Evolutionary conservation across 2,797 vertebrate genomes (phyloP).

Genomic region (Hapalemur alaotrensis): DNA sequence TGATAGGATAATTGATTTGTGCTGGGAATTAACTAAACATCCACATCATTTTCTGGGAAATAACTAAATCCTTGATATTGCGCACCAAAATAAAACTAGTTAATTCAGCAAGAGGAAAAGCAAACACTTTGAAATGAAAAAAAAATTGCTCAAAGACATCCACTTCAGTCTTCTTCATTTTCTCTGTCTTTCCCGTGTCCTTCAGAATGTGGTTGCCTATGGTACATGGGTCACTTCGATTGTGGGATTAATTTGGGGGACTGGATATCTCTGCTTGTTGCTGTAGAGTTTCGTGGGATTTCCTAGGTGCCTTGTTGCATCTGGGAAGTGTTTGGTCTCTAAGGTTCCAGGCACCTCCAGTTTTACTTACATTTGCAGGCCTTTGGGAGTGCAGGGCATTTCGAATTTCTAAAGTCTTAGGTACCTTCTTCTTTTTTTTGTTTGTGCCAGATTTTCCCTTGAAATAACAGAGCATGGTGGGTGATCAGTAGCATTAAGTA

Average conservation of each 20-base stretch:
- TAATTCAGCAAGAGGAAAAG: not conserved
- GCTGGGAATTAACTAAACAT: not conserved
- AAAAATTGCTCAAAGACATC: not conserved
- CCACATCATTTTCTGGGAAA: not conserved
- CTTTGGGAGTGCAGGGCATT: slow-evolving; percentile 18
- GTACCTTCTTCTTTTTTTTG: slow-evolving; percentile 25
- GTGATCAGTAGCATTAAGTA: slow-evolving; percentile 34
- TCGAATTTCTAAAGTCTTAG: slow-evolving; percentile 40
- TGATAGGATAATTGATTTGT: not conserved
- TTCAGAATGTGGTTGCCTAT: not conserved
- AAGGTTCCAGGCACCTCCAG: not conserved
- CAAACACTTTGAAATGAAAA: not conserved
- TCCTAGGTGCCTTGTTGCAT: slow-evolving; percentile 5
- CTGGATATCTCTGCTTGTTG: not conserved
- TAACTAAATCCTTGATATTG: not conserved
- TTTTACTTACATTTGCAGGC: slow-evolving; percentile 20
- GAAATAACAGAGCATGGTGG: slow-evolving; percentile 2
- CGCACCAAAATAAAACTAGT: slow-evolving; percentile 25
- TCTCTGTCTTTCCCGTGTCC: slow-evolving; percentile 4
- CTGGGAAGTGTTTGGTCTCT: not conserved
- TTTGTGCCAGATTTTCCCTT: not conserved
- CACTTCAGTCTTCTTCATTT: not conserved
- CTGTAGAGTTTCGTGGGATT: slow-evolving; percentile 43
- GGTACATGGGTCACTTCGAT: not conserved
- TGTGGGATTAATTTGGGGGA: slow-evolving; percentile 43